A percentile compares a stretch with the other conserved stretches of the same genome.
Conservation (phyloP, 2,797 vertebrate species). For the Coracias cyanogaster region DNA sequence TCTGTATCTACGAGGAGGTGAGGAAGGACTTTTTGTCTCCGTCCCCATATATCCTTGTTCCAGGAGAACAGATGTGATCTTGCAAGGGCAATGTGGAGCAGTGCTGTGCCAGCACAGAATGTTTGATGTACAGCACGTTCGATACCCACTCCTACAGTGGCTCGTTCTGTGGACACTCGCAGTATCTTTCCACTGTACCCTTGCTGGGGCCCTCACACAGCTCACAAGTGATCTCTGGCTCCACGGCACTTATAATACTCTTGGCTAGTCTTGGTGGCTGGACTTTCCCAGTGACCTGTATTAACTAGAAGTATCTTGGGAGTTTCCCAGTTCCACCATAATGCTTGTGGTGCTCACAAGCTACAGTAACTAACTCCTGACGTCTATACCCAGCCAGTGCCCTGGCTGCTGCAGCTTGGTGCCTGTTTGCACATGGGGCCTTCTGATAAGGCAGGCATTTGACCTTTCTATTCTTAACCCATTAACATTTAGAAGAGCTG, state of each 20-base stretch:
- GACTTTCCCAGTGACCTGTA: constrained; percentile 75
- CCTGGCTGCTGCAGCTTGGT: background rate
- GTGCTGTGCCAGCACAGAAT: background rate
- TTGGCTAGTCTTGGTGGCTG: constrained; percentile 45
- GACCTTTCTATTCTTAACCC: constrained; percentile 74
- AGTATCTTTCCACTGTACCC: background rate
- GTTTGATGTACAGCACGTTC: background rate
- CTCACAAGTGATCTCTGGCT: background rate
- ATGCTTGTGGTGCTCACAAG: constrained; percentile 66
- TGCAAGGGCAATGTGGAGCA: background rate
- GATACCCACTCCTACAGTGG: background rate
- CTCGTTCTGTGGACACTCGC: background rate
- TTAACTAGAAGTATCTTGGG: constrained; percentile 73
- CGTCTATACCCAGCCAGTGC: constrained; percentile 66
- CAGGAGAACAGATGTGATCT: background rate
- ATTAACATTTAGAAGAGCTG: constrained; percentile 69
- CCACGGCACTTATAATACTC: background rate
- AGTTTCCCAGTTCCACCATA: constrained; percentile 63
- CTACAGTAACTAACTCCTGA: constrained; percentile 64
- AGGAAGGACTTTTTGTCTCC: background rate
- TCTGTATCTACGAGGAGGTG: background rate
- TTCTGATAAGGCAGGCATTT: constrained; percentile 70
- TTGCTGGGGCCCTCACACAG: background rate
- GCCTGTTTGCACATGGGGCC: constrained; percentile 50
- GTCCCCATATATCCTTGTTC: background rate